Conservation (phyloP, 2,888 invertebrate genomes). For the Orthosia cruda region DNA sequence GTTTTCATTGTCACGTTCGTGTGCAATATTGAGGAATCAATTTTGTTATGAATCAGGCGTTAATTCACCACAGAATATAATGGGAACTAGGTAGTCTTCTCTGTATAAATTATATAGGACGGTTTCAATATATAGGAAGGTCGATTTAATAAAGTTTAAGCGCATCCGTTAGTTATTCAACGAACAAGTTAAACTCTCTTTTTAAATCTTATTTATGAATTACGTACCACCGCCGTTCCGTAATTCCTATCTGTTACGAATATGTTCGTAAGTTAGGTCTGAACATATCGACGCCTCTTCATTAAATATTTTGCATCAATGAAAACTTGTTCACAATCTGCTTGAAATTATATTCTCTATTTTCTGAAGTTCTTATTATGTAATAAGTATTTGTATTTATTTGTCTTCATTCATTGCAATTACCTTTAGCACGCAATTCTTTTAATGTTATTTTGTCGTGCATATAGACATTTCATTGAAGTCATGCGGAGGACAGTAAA, state of each 20-base stretch:
- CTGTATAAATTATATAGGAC: no score
- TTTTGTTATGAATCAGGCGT: constrained; percentile 14
- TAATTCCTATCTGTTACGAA: background rate
- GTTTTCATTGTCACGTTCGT: constrained; percentile 28
- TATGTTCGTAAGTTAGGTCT: background rate
- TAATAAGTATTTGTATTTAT: background rate
- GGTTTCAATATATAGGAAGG: no score
- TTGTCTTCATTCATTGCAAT: constrained; percentile 26
- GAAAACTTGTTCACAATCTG: constrained; percentile 6
- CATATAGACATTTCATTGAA: constrained; percentile 26
- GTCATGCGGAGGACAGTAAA: background rate
- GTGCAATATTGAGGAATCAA: background rate
- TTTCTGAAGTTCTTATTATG: constrained; percentile 7
- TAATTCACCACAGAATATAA: background rate
- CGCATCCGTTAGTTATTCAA: background rate
- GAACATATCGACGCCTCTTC: no score
- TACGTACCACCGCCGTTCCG: background rate
- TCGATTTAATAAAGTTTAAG: no score
- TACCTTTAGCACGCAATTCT: constrained; percentile 10
- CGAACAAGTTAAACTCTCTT: no score
- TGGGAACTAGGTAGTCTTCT: background rate
- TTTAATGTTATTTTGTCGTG: constrained; percentile 15
- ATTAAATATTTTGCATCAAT: background rate
- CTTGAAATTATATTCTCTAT: background rate
- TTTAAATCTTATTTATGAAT: background rate